These are phyloP conservation scores for Bubo blakistoni DNA, from an alignment of 2,113 vertebrate species.

Conservation along the genomic window DNA sequence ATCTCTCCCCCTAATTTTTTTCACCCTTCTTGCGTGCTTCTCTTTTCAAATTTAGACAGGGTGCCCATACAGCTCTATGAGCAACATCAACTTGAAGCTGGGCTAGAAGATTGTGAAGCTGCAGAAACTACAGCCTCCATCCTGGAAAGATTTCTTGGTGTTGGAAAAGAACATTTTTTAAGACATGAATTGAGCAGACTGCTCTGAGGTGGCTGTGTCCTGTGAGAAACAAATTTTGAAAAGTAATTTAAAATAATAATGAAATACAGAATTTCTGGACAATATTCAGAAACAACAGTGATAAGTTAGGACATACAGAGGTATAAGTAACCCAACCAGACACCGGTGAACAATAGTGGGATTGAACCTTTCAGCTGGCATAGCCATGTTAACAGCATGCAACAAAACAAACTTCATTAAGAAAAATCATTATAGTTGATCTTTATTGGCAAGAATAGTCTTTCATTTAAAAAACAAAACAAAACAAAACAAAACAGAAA, in stretches of 20 bases:
- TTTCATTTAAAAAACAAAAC: background rate
- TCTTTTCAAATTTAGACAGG: background rate
- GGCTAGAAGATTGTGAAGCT: background rate
- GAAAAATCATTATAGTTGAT: background rate
- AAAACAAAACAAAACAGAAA: background rate
- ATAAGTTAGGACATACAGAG: background rate
- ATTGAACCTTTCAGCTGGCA: background rate
- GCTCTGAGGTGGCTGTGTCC: background rate
- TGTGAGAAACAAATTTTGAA: background rate
- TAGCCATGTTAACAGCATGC: background rate
- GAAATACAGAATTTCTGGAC: background rate
- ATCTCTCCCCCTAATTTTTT: background rate
- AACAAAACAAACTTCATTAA: background rate
- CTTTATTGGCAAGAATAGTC: background rate
- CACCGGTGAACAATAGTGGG: background rate
- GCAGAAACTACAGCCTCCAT: background rate
- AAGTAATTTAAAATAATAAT: background rate
- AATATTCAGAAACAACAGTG: background rate
- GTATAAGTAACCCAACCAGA: background rate
- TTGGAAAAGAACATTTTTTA: background rate
- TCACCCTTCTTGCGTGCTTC: background rate
- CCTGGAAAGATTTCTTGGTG: background rate
- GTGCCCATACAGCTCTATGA: accelerated
- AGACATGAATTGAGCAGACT: background rate
- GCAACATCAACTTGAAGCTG: background rate